A percentile compares a stretch with the other conserved stretches of the same genome.
phyloP scores from a whole-genome alignment of 2,888 invertebrate species.

The Calameuta filiformis region DNA sequence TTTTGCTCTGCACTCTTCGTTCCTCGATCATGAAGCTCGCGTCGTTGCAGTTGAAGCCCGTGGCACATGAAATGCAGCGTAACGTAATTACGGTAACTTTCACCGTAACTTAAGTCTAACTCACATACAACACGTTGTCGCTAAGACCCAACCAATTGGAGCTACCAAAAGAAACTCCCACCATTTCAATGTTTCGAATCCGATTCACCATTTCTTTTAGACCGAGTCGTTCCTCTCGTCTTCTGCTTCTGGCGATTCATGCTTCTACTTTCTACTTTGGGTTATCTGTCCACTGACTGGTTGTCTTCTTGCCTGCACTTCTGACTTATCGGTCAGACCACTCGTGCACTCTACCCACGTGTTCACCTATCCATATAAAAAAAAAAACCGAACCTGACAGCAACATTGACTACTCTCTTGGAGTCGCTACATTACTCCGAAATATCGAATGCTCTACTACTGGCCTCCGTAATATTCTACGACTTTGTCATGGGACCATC shows the following conservation, averaged over 20 bases:
- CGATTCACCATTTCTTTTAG: constrained; percentile 7
- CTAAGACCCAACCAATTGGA: background rate
- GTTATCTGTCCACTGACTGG: background rate
- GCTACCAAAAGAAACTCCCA: background rate
- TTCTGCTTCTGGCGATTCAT: background rate
- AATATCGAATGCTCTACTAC: background rate
- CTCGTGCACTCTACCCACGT: background rate
- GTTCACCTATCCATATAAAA: background rate
- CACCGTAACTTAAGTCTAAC: background rate
- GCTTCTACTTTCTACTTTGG: background rate
- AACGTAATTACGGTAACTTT: background rate
- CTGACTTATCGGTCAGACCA: background rate
- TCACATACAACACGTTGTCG: background rate
- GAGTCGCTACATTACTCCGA: background rate
- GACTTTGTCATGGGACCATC: background rate
- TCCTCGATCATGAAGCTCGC: background rate
- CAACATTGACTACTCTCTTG: background rate
- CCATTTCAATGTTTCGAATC: constrained; percentile 7
- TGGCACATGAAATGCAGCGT: background rate
- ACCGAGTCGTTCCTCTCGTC: background rate
- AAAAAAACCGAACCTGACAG: background rate
- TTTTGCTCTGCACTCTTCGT: background rate
- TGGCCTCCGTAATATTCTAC: background rate
- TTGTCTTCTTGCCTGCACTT: background rate
- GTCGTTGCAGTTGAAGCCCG: background rate